Evolutionary conservation across 1,140 invertebrate species (phyloP).

Genomic region (Phortica variegata): DNA sequence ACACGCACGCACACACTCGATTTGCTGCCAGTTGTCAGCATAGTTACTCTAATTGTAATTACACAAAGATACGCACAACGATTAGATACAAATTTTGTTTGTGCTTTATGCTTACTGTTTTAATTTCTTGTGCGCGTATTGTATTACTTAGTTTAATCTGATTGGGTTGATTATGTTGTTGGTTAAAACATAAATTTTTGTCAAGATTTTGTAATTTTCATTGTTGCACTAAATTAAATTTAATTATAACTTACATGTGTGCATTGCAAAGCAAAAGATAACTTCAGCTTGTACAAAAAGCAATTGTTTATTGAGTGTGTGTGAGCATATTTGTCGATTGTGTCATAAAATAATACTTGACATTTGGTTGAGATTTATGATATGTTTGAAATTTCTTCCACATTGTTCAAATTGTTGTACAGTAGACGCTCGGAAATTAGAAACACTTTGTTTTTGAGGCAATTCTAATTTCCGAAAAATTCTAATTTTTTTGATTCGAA

Average conservation of each 20-base stretch:
- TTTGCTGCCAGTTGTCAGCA: slow-evolving; percentile 9
- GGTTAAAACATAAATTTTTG: slow-evolving; percentile 4
- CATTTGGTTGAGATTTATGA: slow-evolving; percentile 50
- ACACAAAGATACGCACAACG: slow-evolving; percentile 47
- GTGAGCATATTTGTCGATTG: slow-evolving; percentile 32
- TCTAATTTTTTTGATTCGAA: no score
- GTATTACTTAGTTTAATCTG: slow-evolving; percentile 10
- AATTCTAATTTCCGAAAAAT: no score
- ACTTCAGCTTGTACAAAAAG: slow-evolving; percentile 14
- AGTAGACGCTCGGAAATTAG: no score
- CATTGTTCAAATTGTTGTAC: no score
- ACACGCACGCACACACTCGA: slow-evolving; percentile 10
- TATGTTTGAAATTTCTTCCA: no score
- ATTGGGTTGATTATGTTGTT: slow-evolving; percentile 26
- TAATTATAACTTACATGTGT: slow-evolving; percentile 25
- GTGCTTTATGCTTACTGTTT: neutral
- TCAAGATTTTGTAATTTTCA: slow-evolving; percentile 49
- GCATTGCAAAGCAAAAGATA: slow-evolving; percentile 8
- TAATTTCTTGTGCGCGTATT: neutral
- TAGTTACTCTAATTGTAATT: slow-evolving; percentile 45
- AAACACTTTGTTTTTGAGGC: no score
- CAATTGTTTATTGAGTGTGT: slow-evolving; percentile 39
- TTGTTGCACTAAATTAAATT: slow-evolving; percentile 42
- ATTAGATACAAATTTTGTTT: slow-evolving; percentile 47
- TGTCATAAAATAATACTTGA: slow-evolving; percentile 41